These are phyloP conservation scores for Laticauda colubrina DNA, from an alignment of 2,113 vertebrate species.

Conservation along the genomic window DNA sequence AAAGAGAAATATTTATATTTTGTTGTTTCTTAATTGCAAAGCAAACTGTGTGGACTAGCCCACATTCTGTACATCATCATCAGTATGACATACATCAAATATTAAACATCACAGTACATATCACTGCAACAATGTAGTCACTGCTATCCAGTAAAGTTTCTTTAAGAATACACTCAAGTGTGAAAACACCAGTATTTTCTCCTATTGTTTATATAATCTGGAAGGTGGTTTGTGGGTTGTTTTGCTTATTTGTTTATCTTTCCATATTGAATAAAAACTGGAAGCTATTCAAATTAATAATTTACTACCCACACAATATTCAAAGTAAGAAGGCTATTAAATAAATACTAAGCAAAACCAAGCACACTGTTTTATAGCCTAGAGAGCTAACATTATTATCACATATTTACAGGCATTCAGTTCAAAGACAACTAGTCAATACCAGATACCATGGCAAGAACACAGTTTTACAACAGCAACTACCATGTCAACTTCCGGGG, in stretches of 20 bases:
- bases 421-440: background rate
- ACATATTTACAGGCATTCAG: rapidly evolving
- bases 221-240: background rate
- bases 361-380: background rate
- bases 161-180: rapidly evolving
- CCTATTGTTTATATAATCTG: rapidly evolving
- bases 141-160: background rate
- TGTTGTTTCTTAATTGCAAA: background rate
- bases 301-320: background rate
- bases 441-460: slow-evolving; percentile 12
- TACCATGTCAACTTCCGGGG: slow-evolving; percentile 29
- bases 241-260: background rate
- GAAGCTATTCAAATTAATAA: background rate
- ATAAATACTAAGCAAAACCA: background rate
- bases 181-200: rapidly evolving
- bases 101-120: background rate
- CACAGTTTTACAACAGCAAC: slow-evolving; percentile 28
- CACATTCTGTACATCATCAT: background rate
- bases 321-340: background rate
- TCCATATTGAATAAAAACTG: rapidly evolving
- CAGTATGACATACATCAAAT: background rate
- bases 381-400: background rate
- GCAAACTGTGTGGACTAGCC: background rate
- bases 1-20: background rate
- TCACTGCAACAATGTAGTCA: background rate